Evolutionary conservation across 2,797 vertebrate genomes (phyloP).

Genomic region (Oreochromis grahami): DNA sequence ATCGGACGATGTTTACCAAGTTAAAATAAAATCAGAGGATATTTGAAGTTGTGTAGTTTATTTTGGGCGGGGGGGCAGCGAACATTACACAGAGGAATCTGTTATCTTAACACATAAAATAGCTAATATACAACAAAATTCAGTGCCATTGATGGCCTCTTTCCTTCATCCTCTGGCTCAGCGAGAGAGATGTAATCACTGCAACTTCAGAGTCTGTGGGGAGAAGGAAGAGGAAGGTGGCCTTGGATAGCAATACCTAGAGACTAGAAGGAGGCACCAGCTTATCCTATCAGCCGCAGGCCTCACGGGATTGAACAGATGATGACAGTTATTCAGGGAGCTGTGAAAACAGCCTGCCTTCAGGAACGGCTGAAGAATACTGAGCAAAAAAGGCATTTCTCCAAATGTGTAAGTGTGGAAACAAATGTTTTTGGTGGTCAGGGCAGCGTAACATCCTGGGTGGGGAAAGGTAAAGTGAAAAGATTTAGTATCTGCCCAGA

Average conservation of each 20-base stretch:
- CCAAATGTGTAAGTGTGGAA: slow-evolving; percentile 21
- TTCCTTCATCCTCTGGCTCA: slow-evolving; percentile 22
- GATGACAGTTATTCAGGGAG: slow-evolving; percentile 54
- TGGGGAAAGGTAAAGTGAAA: not conserved
- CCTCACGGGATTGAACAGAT: slow-evolving; percentile 57
- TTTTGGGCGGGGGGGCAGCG: not conserved
- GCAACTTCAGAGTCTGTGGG: slow-evolving; percentile 38
- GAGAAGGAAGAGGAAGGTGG: slow-evolving; percentile 37
- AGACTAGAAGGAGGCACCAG: slow-evolving; percentile 44
- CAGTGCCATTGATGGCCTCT: slow-evolving; percentile 9
- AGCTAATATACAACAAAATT: slow-evolving; percentile 22
- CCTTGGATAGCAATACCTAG: slow-evolving; percentile 58
- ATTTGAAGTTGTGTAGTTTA: not conserved
- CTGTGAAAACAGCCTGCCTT: slow-evolving; percentile 21
- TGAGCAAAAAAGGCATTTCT: slow-evolving; percentile 28
- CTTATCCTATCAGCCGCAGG: slow-evolving; percentile 56
- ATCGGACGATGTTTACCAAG: not conserved
- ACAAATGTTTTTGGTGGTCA: not conserved
- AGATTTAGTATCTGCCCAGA: not conserved
- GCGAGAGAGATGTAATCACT: slow-evolving; percentile 66
- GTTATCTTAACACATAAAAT: slow-evolving; percentile 7
- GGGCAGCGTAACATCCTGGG: not conserved
- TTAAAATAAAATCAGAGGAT: slow-evolving; percentile 13
- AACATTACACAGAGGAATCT: not conserved
- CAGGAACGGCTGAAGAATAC: slow-evolving; percentile 41